These are phyloP conservation scores for Drosophila putrida DNA, from an alignment of 2,888 invertebrate genomes.

Conservation along the genomic window DNA sequence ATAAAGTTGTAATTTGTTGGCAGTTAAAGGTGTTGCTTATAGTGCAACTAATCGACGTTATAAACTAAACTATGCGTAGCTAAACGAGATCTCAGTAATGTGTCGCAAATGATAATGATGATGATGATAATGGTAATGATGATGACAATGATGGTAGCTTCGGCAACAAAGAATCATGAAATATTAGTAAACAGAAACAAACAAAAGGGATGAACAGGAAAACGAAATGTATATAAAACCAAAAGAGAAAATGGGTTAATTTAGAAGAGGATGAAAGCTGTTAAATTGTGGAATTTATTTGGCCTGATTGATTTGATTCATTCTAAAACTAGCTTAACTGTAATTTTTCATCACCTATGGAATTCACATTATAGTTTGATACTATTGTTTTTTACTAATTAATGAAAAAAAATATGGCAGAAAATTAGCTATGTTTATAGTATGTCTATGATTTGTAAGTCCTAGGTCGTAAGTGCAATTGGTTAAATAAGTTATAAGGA, in stretches of 20 bases:
- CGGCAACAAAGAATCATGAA: conserved; percentile 22
- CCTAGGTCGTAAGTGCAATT: too few relatives aligned
- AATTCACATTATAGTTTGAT: too few relatives aligned
- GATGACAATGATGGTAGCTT: conserved; percentile 32
- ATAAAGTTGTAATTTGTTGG: conserved; percentile 82
- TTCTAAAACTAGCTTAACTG: too few relatives aligned
- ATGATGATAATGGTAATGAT: conserved; percentile 25
- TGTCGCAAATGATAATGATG: conserved; percentile 51
- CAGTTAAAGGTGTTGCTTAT: conserved; percentile 82
- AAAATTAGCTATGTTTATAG: too few relatives aligned
- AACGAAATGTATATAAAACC: neutral
- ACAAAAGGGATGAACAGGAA: neutral
- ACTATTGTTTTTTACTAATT: too few relatives aligned
- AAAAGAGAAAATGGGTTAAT: neutral
- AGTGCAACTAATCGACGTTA: conserved; percentile 80
- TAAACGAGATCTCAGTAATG: conserved; percentile 71
- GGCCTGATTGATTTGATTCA: too few relatives aligned
- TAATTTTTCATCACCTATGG: too few relatives aligned
- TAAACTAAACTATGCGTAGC: conserved; percentile 78
- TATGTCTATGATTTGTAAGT: too few relatives aligned
- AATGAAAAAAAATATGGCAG: too few relatives aligned
- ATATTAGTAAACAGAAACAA: conserved; percentile 43
- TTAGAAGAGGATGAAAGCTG: neutral
- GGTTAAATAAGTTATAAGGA: too few relatives aligned
- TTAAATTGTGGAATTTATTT: neutral